Conservation (phyloP, 2,113 vertebrate species). For the Turdus rufiventris region DNA sequence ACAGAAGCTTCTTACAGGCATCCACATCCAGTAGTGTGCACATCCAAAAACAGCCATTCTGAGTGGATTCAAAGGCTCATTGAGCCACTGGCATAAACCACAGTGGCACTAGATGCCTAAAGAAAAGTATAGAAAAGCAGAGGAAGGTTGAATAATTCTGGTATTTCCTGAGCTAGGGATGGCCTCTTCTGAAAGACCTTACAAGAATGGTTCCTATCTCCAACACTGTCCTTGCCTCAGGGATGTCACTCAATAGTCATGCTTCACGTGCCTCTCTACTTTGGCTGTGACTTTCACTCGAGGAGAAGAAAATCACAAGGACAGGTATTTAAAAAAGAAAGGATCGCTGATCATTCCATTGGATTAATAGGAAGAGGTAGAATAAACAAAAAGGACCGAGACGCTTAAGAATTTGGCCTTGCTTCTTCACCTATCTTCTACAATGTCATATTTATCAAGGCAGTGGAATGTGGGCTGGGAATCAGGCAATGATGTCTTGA, state of each 20-base stretch:
- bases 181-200: background rate
- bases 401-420: background rate
- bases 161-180: background rate
- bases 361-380: background rate
- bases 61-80: background rate
- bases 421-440: background rate
- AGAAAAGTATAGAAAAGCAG: background rate
- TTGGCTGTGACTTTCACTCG: background rate
- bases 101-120: background rate
- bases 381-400: background rate
- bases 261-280: background rate
- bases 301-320: background rate
- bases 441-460: background rate
- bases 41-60: background rate
- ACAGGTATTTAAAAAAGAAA: background rate
- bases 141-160: background rate
- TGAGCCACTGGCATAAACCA: background rate
- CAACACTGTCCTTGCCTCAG: background rate
- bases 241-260: background rate
- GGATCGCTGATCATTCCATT: background rate
- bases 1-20: background rate
- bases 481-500: background rate
- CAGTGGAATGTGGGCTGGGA: background rate
- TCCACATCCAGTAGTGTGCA: background rate
- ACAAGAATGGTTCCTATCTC: background rate